These are phyloP conservation scores for Thelaira solivaga DNA, from an alignment of 2,888 invertebrate species.

Conservation along the genomic window DNA sequence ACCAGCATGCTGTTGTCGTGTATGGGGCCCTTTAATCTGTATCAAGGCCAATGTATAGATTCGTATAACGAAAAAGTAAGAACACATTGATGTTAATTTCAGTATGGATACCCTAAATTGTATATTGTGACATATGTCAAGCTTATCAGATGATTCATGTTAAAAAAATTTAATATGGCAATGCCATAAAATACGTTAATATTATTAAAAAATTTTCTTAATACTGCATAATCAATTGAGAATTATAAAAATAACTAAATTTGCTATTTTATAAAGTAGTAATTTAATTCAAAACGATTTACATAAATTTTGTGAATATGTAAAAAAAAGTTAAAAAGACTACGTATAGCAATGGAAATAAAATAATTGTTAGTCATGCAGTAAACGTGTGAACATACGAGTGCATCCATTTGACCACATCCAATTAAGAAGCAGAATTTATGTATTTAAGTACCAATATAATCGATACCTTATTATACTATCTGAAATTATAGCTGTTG, in stretches of 20 bases:
- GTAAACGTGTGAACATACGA: too few relatives aligned
- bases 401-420: too few relatives aligned
- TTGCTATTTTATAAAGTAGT: background rate
- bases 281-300: too few relatives aligned
- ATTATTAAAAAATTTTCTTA: conserved; percentile 17
- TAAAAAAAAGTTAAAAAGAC: too few relatives aligned
- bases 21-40: too few relatives aligned
- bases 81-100: background rate
- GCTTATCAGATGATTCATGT: background rate
- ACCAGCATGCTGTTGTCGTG: too few relatives aligned
- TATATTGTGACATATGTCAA: background rate
- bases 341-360: too few relatives aligned
- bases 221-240: background rate
- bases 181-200: conserved; percentile 49
- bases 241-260: background rate
- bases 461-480: background rate
- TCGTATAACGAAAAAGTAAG: too few relatives aligned
- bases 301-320: too few relatives aligned
- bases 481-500: conserved; percentile 31
- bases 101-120: background rate
- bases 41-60: too few relatives aligned
- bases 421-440: conserved; percentile 44
- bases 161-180: conserved; percentile 26
- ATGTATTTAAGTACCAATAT: background rate
- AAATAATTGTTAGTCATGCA: too few relatives aligned